Base-by-base conservation (phyloP, 1,140 invertebrate species). In the Latrodectus geometricus region DNA sequence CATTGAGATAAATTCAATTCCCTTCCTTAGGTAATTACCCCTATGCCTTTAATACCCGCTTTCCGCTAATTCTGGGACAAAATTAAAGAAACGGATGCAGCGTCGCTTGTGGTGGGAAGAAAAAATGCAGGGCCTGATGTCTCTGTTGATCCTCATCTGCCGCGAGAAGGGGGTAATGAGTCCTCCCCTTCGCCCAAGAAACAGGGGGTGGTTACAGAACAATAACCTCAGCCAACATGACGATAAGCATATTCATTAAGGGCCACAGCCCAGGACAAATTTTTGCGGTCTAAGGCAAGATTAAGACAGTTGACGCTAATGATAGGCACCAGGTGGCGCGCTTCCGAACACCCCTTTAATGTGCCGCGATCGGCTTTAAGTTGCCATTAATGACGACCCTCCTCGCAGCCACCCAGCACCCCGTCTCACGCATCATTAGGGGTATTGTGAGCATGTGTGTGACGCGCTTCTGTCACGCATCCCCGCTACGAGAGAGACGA, bases 231-330 rank as follows among this genome's bases (percentile, higher is more conserved):
- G 50, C 76, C 76, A 49, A 54, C 80, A 66, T 17, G 52, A 74
- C 80, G 70, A 83, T 83, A 83, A 83, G 70, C 80, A 74, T 83
- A 83, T 83, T 83, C 80, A 83, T 83, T 83, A 83, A 73, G 72
- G 56, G 73, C 80, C 17, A 73, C 65, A n/a, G 69, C 80, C 69
- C 61, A 48, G 54, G 80, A 83, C 80, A 83, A 83, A 83, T 83
- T 83, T 83, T 83, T 83, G 80, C 70, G 80, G 80, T 83, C 80
- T 35, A 23, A 20, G n/a, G 56, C 66, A 54, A 50, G 70, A 68
- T 72, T 83, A 72, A 83, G 70, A 68, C 61, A 54, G 80, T 72
- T 83, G 80, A 83, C 72, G 80, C 80, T 83, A 83, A 83, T 83
- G 80, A 83, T 68, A 56, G 23, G 80, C 80, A 83, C 80, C 80